phyloP scores from a whole-genome alignment of 2,888 invertebrate genomes.

The Watsonalla cultraria region DNA sequence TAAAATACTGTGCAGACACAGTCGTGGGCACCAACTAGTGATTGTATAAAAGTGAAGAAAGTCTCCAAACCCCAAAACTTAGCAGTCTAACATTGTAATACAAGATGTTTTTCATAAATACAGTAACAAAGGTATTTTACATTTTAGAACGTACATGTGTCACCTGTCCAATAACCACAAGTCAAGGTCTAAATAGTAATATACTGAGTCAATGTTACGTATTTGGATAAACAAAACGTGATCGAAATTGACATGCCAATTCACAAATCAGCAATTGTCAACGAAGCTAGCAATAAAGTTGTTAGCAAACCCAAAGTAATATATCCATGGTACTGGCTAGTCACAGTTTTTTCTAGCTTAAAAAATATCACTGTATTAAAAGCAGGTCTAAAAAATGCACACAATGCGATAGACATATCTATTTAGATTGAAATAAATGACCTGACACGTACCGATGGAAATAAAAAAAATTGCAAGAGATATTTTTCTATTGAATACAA shows the following conservation, averaged over 20 bases:
- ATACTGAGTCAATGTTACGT: conserved; percentile 49
- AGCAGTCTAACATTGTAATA: too few species aligned
- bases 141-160: conserved; percentile 2
- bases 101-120: too few species aligned
- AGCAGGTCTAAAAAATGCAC: conserved; percentile 1
- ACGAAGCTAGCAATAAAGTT: conserved; percentile 23
- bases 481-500: background rate
- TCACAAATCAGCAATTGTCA: conserved; percentile 40
- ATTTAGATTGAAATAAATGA: conserved; percentile 1
- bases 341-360: background rate
- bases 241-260: conserved; percentile 40
- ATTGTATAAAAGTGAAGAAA: too few species aligned
- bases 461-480: background rate
- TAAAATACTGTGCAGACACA: too few species aligned
- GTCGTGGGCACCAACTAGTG: too few species aligned
- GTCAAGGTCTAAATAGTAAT: conserved; percentile 46
- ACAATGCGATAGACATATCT: conserved; percentile 1
- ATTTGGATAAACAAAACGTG: conserved; percentile 43
- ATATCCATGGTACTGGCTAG: too few species aligned
- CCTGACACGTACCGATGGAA: conserved; percentile 1
- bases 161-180: conserved; percentile 18
- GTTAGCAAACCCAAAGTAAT: conserved; percentile 18
- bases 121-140: background rate
- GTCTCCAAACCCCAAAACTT: too few species aligned
- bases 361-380: background rate